phyloP scores from a whole-genome alignment of 2,797 vertebrate genomes.

The Gymnoscopelus microlampas region DNA sequence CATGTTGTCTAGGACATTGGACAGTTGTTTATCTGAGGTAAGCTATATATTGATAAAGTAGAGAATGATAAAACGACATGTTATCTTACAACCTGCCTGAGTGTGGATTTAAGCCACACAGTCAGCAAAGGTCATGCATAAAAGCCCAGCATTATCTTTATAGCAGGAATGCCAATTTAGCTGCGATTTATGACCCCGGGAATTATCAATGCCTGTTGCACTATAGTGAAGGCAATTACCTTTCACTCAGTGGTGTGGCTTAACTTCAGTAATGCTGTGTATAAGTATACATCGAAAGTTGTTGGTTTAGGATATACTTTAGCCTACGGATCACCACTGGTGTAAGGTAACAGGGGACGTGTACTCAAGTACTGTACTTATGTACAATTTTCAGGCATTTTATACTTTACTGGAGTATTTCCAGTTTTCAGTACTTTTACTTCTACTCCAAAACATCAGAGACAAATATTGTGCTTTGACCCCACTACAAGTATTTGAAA shows the following conservation, averaged over 20 bases:
- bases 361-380: no score
- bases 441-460: no score
- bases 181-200: constrained; percentile 57
- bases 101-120: constrained; percentile 17
- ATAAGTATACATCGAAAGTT: constrained; percentile 56
- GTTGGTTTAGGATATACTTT: constrained; percentile 38
- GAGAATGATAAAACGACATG: constrained; percentile 50
- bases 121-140: constrained; percentile 60
- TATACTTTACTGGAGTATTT: no score
- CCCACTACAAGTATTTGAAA: no score
- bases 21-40: constrained; percentile 30
- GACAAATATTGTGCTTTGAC: no score
- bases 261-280: constrained; percentile 13
- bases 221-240: constrained; percentile 28
- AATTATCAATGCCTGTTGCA: constrained; percentile 66
- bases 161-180: constrained; percentile 63
- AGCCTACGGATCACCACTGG: neutral
- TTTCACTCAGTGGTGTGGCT: neutral
- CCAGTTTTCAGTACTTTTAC: no score
- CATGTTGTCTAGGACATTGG: constrained; percentile 26
- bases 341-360: neutral
- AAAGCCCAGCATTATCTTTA: constrained; percentile 63
- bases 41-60: constrained; percentile 33
- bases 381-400: no score
- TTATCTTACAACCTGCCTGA: constrained; percentile 35